A percentile compares a stretch with the other conserved stretches of the same genome.
phyloP scores from a whole-genome alignment of 2,888 invertebrate species.

The Oxytorus armatus region DNA sequence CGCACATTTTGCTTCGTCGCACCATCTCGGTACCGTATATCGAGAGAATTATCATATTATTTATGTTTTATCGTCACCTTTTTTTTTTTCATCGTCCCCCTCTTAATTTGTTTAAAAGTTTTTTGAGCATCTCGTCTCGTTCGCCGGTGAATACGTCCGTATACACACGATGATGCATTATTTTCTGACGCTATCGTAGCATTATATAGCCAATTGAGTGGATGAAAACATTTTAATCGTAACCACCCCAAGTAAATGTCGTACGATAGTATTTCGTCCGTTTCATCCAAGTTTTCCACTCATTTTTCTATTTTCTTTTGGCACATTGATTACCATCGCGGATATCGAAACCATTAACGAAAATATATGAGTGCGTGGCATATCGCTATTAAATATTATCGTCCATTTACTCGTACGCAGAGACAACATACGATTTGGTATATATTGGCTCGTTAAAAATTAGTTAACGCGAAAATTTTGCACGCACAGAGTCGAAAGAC shows the following conservation, averaged over 20 bases:
- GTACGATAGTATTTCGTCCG: conserved; percentile 9
- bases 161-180: not conserved
- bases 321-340: conserved; percentile 18
- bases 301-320: conserved; percentile 21
- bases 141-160: conserved; percentile 50
- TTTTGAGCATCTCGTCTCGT: conserved; percentile 66
- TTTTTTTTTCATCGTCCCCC: conserved; percentile 18
- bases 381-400: conserved; percentile 22
- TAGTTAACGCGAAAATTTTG: conserved; percentile 25
- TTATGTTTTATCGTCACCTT: conserved; percentile 3
- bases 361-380: no score
- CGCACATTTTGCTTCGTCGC: conserved; percentile 64
- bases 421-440: conserved; percentile 16
- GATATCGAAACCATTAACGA: not conserved
- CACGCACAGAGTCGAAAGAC: conserved; percentile 27
- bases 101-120: conserved; percentile 12
- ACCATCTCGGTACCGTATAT: conserved; percentile 64
- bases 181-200: conserved; percentile 22
- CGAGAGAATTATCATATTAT: conserved; percentile 58
- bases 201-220: no score
- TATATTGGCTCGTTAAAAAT: conserved; percentile 15
- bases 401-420: conserved; percentile 23
- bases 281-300: conserved; percentile 44
- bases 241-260: conserved; percentile 23
- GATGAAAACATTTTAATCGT: no score